These are phyloP conservation scores for Eupsittula cactorum DNA, from an alignment of 2,113 vertebrate species.

Conservation along the genomic window DNA sequence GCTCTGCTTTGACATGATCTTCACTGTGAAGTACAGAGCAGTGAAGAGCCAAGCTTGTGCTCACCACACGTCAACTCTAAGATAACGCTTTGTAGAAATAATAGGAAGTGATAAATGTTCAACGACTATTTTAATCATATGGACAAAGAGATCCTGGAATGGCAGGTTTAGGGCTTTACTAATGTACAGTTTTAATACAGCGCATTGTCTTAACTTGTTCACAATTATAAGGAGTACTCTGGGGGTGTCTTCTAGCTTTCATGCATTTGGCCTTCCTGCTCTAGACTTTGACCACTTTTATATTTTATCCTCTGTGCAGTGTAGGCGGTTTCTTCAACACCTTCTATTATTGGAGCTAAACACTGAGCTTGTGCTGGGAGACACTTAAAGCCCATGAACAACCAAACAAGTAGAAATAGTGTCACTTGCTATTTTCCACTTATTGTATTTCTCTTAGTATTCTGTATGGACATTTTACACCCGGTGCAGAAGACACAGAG, in stretches of 20 bases:
- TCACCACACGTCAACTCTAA: fast-evolving
- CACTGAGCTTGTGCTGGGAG: neutral
- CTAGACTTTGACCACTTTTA: neutral
- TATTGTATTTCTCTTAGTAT: neutral
- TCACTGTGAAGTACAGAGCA: fast-evolving
- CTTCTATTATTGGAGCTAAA: neutral
- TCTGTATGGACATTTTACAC: neutral
- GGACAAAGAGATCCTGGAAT: neutral
- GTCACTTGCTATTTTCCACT: fast-evolving
- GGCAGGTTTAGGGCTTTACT: neutral
- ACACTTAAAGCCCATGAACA: neutral
- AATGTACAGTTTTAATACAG: neutral
- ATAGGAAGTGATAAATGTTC: neutral
- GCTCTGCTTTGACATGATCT: neutral
- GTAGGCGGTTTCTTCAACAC: neutral
- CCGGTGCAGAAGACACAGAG: fast-evolving
- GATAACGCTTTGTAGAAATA: neutral
- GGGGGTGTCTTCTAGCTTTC: neutral
- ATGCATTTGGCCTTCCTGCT: neutral
- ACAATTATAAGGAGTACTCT: neutral
- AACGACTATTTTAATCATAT: fast-evolving
- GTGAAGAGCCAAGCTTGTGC: neutral
- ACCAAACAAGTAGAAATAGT: neutral
- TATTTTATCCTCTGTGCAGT: neutral
- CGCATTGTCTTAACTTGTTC: neutral